Base-by-base conservation (phyloP, 2,797 vertebrate species). In the Enteromius fasciolatus region DNA sequence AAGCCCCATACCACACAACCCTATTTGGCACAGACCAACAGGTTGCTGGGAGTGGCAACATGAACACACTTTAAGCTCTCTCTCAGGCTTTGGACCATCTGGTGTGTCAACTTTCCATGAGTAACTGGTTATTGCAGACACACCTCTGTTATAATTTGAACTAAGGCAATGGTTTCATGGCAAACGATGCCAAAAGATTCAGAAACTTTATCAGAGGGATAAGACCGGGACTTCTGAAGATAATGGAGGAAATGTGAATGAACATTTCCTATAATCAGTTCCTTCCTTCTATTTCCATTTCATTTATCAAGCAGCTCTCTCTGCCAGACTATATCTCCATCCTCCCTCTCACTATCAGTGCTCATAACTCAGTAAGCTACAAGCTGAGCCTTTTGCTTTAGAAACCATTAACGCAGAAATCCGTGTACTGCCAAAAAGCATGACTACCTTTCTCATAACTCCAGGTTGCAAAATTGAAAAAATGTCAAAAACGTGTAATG, bases 201-300 rank as follows among this genome's bases (percentile, higher is more conserved):
- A 59, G 23, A 17, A 70, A 31, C 11, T 52, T 18, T 57, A 44
- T 44, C n/a, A 69, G 23, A 63, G 74, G 10, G 41, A 76, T 63
- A 18, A 46, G 12, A 61, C 25, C 12, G 17, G 52, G 67, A 80
- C 23, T 18, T 70, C 36, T 80, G 67, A 52, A 74, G 72, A n/a
- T 74, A 74, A 57, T 57, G 31, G 20, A 23, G 12, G 10, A 76
- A 36, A 46, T 31, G 9, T 23, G 36, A 33, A 25, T 63, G 8
- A 33, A 48, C 41, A 25, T 80, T n/a, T 33, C 8, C 41, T 17
- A 48, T 63, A 17, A 73, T 63, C n/a, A 9, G 10, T 31, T 81
- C 31, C 3, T 31, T 81, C n/a, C 8, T 63, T 81, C 8, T 1
- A 4, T 36, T 70, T 48, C 25, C 33, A 18, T 18, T 25, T 33